These are phyloP conservation scores for Lagria hirta DNA, from an alignment of 2,888 invertebrate species.

Conservation along the genomic window DNA sequence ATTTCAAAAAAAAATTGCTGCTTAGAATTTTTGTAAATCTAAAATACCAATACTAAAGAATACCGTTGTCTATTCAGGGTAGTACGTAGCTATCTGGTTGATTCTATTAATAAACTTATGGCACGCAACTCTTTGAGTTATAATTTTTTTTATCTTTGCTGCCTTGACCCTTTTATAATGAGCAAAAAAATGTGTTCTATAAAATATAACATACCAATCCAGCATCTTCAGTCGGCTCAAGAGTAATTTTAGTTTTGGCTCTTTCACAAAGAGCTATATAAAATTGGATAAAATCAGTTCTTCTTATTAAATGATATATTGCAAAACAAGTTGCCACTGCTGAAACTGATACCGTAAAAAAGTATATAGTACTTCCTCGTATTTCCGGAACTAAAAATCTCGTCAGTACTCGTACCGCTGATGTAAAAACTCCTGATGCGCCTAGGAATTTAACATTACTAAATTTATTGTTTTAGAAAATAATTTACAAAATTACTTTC, in stretches of 20 bases:
- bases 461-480: conserved; percentile 2
- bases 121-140: too few relatives aligned
- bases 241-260: conserved; percentile 73
- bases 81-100: too few relatives aligned
- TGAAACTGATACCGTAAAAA: conserved; percentile 78
- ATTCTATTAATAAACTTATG: too few relatives aligned
- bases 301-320: conserved; percentile 74
- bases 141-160: too few relatives aligned
- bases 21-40: too few relatives aligned
- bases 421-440: conserved; percentile 85
- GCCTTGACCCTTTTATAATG: too few relatives aligned
- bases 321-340: conserved; percentile 76
- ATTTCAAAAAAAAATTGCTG: too few relatives aligned
- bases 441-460: conserved; percentile 55
- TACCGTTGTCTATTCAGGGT: too few relatives aligned
- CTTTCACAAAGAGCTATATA: conserved; percentile 76
- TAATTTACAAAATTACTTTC: conserved; percentile 66
- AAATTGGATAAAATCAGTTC: conserved; percentile 80
- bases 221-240: conserved; percentile 84
- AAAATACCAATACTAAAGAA: too few relatives aligned
- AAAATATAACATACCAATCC: conserved; percentile 68
- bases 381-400: conserved; percentile 77
- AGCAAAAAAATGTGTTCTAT: too few relatives aligned
- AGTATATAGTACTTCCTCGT: conserved; percentile 80
- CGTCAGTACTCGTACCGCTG: conserved; percentile 80